These are phyloP conservation scores for Microctenopoma steveboyesi DNA, from an alignment of 2,797 vertebrate species.

Conservation along the genomic window DNA sequence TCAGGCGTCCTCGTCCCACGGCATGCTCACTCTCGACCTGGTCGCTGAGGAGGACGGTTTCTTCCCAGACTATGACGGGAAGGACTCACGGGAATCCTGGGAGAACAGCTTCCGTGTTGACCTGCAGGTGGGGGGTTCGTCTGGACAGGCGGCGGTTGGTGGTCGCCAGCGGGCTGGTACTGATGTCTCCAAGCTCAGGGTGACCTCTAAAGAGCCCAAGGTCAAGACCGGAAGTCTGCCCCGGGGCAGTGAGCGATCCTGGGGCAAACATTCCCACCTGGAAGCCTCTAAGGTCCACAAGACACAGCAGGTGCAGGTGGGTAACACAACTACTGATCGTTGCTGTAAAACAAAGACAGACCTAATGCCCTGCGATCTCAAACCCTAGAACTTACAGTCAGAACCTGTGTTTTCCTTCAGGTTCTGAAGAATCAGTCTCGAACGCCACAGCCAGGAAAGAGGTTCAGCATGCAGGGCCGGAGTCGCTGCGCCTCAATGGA, in stretches of 20 bases:
- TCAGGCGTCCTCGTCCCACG: slow-evolving; percentile 93
- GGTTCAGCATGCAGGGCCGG: slow-evolving; percentile 83
- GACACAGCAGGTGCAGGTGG: slow-evolving; percentile 72
- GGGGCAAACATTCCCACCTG: slow-evolving; percentile 73
- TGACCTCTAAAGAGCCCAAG: slow-evolving; percentile 64
- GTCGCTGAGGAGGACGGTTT: slow-evolving; percentile 90
- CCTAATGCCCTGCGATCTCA: no score
- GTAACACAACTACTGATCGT: no score
- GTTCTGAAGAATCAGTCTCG: slow-evolving; percentile 82
- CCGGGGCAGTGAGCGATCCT: slow-evolving; percentile 73
- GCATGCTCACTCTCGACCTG: slow-evolving; percentile 93
- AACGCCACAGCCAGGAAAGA: slow-evolving; percentile 90
- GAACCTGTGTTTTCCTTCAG: slow-evolving; percentile 16
- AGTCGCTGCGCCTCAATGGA: slow-evolving; percentile 92
- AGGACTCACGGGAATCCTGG: slow-evolving; percentile 75
- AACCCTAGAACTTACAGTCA: no score
- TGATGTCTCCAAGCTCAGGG: slow-evolving; percentile 75
- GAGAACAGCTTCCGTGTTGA: slow-evolving; percentile 86
- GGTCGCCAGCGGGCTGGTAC: slow-evolving; percentile 86
- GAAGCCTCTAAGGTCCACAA: slow-evolving; percentile 65
- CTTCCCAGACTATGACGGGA: slow-evolving; percentile 70
- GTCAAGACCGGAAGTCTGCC: slow-evolving; percentile 84
- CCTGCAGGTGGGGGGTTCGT: slow-evolving; percentile 74
- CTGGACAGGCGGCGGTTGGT: slow-evolving; percentile 37
- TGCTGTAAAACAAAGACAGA: no score